A percentile compares a stretch with the other conserved stretches of the same genome.
Conservation (phyloP, 53 echinoderm and acorn worm species). For the Arbacia lixula region DNA sequence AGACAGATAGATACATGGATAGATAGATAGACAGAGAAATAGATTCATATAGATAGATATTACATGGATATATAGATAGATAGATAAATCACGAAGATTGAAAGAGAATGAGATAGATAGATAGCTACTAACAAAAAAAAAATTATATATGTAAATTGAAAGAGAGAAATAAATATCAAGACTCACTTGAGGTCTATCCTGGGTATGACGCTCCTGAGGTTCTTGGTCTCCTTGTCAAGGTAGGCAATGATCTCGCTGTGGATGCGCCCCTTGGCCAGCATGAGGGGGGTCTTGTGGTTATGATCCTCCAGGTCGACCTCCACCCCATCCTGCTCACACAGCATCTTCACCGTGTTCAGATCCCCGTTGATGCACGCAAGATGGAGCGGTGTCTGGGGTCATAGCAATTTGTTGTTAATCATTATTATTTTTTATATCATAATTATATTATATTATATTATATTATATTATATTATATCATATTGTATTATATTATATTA, state of each 20-base stretch:
- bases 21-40: background rate
- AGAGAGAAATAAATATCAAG: background rate
- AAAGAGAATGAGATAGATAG: too few relatives aligned
- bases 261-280: conserved; percentile 87
- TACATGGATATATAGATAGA: too few relatives aligned
- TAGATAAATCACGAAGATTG: too few relatives aligned
- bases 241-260: conserved; percentile 82
- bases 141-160: too few relatives aligned
- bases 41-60: background rate
- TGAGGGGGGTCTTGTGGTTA: conserved; percentile 91
- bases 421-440: too few relatives aligned
- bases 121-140: too few relatives aligned
- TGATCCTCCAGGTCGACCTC: conserved; percentile 90
- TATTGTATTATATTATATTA: too few relatives aligned
- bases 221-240: conserved; percentile 77
- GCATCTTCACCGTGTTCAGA: conserved; percentile 81
- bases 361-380: conserved; percentile 95
- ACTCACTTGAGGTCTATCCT: conserved; percentile 93
- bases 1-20: background rate
- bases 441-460: too few relatives aligned
- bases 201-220: conserved; percentile 76
- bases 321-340: conserved; percentile 97
- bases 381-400: conserved; percentile 87
- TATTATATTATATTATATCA: too few relatives aligned
- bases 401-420: too few relatives aligned